A percentile compares a stretch with the other conserved stretches of the same genome.
phyloP scores from a whole-genome alignment of 1,140 invertebrate genomes.

The Pogonus chalceus region DNA sequence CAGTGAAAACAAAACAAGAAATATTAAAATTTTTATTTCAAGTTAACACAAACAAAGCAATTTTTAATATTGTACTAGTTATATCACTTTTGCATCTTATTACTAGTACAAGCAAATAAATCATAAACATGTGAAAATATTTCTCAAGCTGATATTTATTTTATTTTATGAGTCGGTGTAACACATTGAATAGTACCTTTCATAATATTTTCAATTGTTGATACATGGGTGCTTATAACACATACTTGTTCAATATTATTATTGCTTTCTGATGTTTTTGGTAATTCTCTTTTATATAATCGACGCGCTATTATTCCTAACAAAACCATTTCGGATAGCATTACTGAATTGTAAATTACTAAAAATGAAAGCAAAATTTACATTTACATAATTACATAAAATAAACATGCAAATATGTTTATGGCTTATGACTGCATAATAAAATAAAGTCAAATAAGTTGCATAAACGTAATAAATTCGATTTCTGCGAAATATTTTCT shows the following conservation, averaged over 20 bases:
- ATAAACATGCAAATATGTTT: neutral
- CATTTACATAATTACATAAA: no score
- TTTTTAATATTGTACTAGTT: no score
- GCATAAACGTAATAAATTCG: neutral
- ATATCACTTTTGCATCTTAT: no score
- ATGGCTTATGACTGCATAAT: neutral
- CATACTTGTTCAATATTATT: neutral
- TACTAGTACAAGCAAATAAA: no score
- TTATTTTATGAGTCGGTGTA: neutral
- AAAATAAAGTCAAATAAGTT: neutral
- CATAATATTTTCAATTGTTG: slow-evolving; percentile 1
- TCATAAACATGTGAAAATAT: no score
- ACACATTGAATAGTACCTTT: neutral
- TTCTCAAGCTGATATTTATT: no score
- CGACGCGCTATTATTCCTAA: slow-evolving; percentile 43
- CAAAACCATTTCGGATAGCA: slow-evolving; percentile 49
- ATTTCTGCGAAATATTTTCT: neutral
- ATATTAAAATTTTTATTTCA: no score
- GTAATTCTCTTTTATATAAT: slow-evolving; percentile 40
- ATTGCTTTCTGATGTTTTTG: slow-evolving; percentile 14
- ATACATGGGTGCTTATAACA: slow-evolving; percentile 1
- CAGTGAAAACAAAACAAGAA: no score
- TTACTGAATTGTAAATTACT: slow-evolving; percentile 49
- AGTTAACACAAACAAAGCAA: no score
- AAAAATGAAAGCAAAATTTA: slow-evolving; percentile 31